Base-by-base conservation (phyloP, 2,888 invertebrate species). In the Drosophila meridionalis region DNA sequence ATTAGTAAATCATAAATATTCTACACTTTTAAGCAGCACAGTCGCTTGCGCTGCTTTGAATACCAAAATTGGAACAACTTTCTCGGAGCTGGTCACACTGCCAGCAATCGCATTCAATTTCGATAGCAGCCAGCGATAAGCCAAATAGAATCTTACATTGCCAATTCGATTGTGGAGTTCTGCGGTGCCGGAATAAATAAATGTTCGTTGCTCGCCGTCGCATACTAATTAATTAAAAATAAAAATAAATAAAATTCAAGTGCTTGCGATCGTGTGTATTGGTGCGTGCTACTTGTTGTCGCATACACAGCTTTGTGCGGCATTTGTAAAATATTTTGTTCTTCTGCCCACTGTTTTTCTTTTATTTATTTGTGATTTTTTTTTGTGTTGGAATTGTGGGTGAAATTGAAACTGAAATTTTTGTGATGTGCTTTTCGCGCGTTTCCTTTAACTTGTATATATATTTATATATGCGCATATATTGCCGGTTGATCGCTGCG, bases 171-270 rank as follows among this genome's bases (percentile, higher is more conserved):
- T 72, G 71, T 53, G 69, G 59, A 69, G 78, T 78, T 78, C 76
- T 80, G 52, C 69, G 80, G 76, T 63, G 65, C 80, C 78, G 78
- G 80, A 80, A 55, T 58, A 72, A 78, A 55, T 76, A 72, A 78
- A 55, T 76, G 45, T 58, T 40, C 45, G 52, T 60, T 60, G 45
- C 34, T 62, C 60, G 50, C 71, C 80, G 45, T 53, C 48, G 52
- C 50, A 58, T 62, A 36, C 32, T 52, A 80, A 71, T 57, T 66
- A 58, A 40, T 57, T 47, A 50, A 57, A 48, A 48, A 61, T 58
- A 47, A 36, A 48, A 20, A 62, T 57, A 67, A 57, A 38, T 48
- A 45, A 43, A 62, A 60, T 63, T 79, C 63, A 40, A 69, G 45
- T 64, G 48, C 36, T 52, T 32, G 59, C 42, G 43, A 53, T n/a